Evolutionary conservation across 2,113 vertebrate species (phyloP).

Genomic region (Tiliqua scincoides): DNA sequence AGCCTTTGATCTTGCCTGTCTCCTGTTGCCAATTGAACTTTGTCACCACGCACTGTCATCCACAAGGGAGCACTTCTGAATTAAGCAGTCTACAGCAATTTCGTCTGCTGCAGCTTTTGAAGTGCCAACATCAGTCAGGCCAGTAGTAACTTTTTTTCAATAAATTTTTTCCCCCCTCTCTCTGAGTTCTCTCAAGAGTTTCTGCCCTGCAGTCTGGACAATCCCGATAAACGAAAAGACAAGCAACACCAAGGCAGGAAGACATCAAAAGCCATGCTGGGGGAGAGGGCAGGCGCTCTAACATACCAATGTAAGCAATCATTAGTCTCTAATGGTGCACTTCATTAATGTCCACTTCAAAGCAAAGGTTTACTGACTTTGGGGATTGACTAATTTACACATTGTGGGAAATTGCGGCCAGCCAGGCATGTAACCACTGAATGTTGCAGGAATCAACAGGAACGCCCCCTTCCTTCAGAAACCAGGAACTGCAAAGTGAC

Average conservation of each 20-base stretch:
- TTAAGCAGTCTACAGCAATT: slow-evolving; percentile 97
- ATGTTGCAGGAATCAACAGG: slow-evolving; percentile 82
- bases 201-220: slow-evolving; percentile 83
- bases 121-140: slow-evolving; percentile 89
- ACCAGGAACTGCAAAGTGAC: slow-evolving; percentile 73
- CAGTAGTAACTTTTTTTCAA: slow-evolving; percentile 80
- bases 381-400: slow-evolving; percentile 97
- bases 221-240: slow-evolving; percentile 87
- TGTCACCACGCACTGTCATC: slow-evolving; percentile 97
- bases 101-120: slow-evolving; percentile 90
- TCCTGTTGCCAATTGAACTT: slow-evolving; percentile 95
- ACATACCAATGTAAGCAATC: slow-evolving; percentile 83
- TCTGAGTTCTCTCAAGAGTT: slow-evolving; percentile 84
- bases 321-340: slow-evolving; percentile 89
- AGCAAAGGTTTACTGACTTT: slow-evolving; percentile 91
- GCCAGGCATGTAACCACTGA: slow-evolving; percentile 87
- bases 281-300: slow-evolving; percentile 67
- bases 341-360: slow-evolving; percentile 96
- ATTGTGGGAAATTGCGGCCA: slow-evolving; percentile 97
- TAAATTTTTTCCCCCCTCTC: slow-evolving; percentile 70
- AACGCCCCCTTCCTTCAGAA: slow-evolving; percentile 83
- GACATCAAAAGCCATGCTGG: slow-evolving; percentile 87
- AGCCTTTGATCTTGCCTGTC: slow-evolving; percentile 90
- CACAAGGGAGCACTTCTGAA: slow-evolving; percentile 91
- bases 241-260: slow-evolving; percentile 74